Base-by-base conservation (phyloP, 2,888 invertebrate genomes). In the Phortica okadai region DNA sequence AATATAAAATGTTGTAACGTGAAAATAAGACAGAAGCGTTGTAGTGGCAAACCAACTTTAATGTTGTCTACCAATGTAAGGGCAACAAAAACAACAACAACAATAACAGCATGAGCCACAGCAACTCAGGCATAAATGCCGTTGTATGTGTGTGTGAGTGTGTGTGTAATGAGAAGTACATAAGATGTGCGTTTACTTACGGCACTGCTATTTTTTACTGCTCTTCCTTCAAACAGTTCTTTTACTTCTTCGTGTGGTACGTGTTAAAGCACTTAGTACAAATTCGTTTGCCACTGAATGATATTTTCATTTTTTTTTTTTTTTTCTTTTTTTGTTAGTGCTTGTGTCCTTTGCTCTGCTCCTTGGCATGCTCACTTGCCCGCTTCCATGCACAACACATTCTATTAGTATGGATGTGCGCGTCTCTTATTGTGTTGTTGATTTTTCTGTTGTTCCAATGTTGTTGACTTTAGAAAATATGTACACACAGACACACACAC, bases 401-500 rank as follows among this genome's bases (percentile, higher is more conserved):
- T 85, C 83, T 83, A 82, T 82, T 84, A 79, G 82, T 83, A 85
- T 86, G 87, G 84, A 87, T 80, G 82, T 77, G 84, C 87, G 82
- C 78, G 77, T 80, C 76, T 59, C 16, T 21, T 73, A 59, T 62
- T 74, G 76, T 74, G 58, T 73, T 45, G 41, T 67, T 66, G 45
- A 70, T 64, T 59, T 77, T 75, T 76, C 44, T 14, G 59, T 21
- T 45, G 45, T 75, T 62, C 73, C 50, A 3, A 6, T 54, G 74
- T 76, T 85, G 87, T 86, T 86, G 83, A 87, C 87, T 86, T 87
- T 86, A 85, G 82, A 87, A 82, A 85, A 87, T 85, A 80, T 84
- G 81, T 79, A 82, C 78, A 82, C 62, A 62, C 6, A 8, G 10
- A 62, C 1, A 25, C 8, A 21, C 62, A 4, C 6, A 21, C 6